These are phyloP conservation scores for Hemichromis elongatus DNA, from an alignment of 2,113 vertebrate species.

Conservation along the genomic window DNA sequence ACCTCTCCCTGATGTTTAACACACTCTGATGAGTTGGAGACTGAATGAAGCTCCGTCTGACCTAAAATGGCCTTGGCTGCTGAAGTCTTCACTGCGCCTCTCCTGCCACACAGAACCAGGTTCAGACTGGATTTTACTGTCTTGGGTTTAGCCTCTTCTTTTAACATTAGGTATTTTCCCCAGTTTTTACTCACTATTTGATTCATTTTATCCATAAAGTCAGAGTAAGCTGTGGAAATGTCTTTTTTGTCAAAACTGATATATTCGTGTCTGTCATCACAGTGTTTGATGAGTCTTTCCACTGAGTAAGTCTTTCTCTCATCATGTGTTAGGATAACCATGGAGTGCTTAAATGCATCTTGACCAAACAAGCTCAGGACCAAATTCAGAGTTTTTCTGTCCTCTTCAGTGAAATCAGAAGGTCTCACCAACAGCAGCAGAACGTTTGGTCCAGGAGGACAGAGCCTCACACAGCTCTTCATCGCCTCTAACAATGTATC, in stretches of 20 bases:
- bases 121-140: not conserved
- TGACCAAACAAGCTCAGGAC: not conserved
- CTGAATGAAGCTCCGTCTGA: not conserved
- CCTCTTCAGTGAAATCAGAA: not conserved
- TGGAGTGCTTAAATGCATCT: not conserved
- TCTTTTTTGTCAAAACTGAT: not conserved
- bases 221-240: not conserved
- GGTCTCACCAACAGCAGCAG: not conserved
- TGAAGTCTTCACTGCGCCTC: accelerated
- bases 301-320: accelerated
- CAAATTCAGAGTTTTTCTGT: not conserved
- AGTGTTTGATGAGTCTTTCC: not conserved
- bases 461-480: not conserved
- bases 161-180: accelerated
- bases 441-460: not conserved
- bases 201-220: not conserved
- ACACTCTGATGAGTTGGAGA: not conserved
- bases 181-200: not conserved
- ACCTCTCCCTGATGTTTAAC: too few relatives aligned
- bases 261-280: not conserved
- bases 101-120: not conserved
- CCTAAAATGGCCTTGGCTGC: not conserved
- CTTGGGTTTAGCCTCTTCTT: not conserved
- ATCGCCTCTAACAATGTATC: not conserved
- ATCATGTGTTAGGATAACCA: not conserved